A percentile compares a stretch with the other conserved stretches of the same genome.
Conservation (phyloP, 2,888 invertebrate genomes). For the Andrena praecox region DNA sequence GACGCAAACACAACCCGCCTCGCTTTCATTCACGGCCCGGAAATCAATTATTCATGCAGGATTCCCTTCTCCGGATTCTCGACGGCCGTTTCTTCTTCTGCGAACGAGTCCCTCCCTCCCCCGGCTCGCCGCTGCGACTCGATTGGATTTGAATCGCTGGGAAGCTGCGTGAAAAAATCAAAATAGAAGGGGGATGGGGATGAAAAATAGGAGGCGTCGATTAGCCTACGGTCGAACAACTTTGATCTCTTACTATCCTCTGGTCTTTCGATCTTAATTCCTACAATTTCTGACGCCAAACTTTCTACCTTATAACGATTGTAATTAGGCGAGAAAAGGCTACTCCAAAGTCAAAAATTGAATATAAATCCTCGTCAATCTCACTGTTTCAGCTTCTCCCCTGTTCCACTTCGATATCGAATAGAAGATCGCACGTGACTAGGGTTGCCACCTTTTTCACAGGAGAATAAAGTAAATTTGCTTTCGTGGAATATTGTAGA, state of each 20-base stretch:
- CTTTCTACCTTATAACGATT: too few species aligned
- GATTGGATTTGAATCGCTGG: conserved; percentile 59
- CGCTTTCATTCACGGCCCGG: conserved; percentile 70
- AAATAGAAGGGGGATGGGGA: conserved; percentile 3
- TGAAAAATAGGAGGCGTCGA: neutral
- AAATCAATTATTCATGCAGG: conserved; percentile 70
- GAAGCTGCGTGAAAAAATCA: conserved; percentile 48
- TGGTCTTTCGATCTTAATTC: conserved; percentile 1
- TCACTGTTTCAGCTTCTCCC: neutral
- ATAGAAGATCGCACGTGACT: too few species aligned
- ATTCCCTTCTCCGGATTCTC: conserved; percentile 58
- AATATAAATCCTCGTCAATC: neutral
- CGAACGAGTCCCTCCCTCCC: conserved; percentile 41
- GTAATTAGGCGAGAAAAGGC: too few species aligned
- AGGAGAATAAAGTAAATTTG: too few species aligned
- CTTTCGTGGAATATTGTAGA: too few species aligned
- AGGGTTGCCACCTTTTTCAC: too few species aligned
- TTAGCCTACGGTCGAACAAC: neutral
- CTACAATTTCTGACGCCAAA: neutral
- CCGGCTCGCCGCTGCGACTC: conserved; percentile 13
- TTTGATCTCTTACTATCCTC: neutral
- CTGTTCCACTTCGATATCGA: too few species aligned
- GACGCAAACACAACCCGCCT: conserved; percentile 63
- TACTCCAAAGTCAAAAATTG: too few species aligned
- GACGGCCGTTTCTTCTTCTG: conserved; percentile 54